Base-by-base conservation (phyloP, 2,113 vertebrate species). In the Typhlomys cinereus region DNA sequence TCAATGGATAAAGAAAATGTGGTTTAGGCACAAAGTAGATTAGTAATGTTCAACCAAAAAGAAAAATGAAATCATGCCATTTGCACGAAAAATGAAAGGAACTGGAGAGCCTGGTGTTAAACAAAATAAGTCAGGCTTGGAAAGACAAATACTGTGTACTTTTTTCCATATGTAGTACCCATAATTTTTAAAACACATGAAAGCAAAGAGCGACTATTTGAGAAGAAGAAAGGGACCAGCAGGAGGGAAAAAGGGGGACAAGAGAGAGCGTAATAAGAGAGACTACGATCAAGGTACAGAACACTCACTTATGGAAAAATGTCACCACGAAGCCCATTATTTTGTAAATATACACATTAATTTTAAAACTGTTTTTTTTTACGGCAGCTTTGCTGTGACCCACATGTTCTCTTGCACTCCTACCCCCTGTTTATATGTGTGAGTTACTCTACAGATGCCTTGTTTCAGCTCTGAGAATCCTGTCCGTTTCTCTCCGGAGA, bases 401-500 rank as follows among this genome's bases (percentile, higher is more conserved):
- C 44, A 57, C 54, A n/a, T 4, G 12, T 25, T 75, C 78, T 20
- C 85, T 78, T 61, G 57, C 1, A 87, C 34, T 91, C 54, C 52
- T n/a, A 44, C 71, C 15, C 15, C 3, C 36, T 71, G 76, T 90
- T 86, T 36, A 13, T 23, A 21, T 73, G 71, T 76, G 44, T 29
- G 61, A 90, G 34, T 50, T 91, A 34, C 46, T 85, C n/a, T 81
- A 20, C 44, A 67, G 71, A 92, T 80, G 59, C 0, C 23, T 50
- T 75, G 52, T 57, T 90, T 67, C 15, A 61, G 71, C 75, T 89
- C 64, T 48, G 66, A 85, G 85, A 89, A 76, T 69, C n/a, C 71
- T 80, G 61, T 36, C 69, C 4, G 39, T 66, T 91, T 34, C n/a
- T 82, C 75, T 87, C 69, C 1, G 1, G 59, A 90, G 31, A 34